phyloP scores from a whole-genome alignment of 2,113 vertebrate genomes.

The Caranx ignobilis region DNA sequence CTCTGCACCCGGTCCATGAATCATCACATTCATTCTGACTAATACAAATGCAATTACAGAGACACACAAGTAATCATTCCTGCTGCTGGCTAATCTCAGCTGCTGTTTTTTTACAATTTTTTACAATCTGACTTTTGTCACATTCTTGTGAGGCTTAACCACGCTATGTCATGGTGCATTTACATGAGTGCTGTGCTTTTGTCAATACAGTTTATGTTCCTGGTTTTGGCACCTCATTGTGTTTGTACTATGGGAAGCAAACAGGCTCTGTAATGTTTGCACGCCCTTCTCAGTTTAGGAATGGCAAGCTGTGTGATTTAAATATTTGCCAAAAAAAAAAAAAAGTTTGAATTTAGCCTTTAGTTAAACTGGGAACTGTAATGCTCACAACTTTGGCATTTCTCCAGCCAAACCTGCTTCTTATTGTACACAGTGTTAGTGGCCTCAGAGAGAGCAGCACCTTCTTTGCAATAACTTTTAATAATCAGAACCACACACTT shows the following conservation, averaged over 20 bases:
- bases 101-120: background rate
- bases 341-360: background rate
- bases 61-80: background rate
- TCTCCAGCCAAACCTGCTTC: slow-evolving; percentile 38
- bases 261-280: slow-evolving; percentile 48
- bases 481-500: slow-evolving; percentile 36
- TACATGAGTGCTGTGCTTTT: slow-evolving; percentile 9
- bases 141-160: background rate
- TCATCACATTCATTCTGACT: background rate
- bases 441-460: slow-evolving; percentile 4
- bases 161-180: background rate
- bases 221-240: slow-evolving; percentile 44
- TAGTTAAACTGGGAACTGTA: slow-evolving; percentile 1
- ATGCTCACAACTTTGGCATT: background rate
- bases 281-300: slow-evolving; percentile 13
- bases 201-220: slow-evolving; percentile 47
- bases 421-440: slow-evolving; percentile 27
- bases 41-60: background rate
- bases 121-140: background rate
- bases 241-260: slow-evolving; percentile 51
- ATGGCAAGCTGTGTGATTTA: slow-evolving; percentile 3
- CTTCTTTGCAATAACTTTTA: slow-evolving; percentile 17
- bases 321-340: background rate
- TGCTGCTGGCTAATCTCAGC: background rate
- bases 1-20: background rate